Conservation (phyloP, 2,888 invertebrate genomes). For the Agriotes lineatus region DNA sequence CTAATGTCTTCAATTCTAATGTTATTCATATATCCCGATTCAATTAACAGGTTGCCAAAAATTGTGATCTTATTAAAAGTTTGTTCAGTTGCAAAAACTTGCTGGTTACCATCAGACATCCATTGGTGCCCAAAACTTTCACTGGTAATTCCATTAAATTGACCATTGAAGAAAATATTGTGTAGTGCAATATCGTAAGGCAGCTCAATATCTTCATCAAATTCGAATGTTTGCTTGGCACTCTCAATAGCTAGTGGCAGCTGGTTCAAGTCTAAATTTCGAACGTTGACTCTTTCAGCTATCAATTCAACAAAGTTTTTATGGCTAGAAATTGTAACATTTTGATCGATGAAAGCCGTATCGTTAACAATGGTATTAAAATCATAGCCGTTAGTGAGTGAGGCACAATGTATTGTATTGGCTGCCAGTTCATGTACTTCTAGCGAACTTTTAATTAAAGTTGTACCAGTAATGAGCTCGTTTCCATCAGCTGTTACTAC, state of each 20-base stretch:
- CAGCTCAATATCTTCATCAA: conserved; percentile 40
- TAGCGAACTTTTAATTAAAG: conserved; percentile 46
- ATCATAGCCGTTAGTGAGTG: conserved; percentile 55
- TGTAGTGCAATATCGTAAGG: conserved; percentile 57
- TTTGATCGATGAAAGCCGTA: conserved; percentile 52
- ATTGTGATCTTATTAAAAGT: conserved; percentile 59
- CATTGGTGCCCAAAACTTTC: conserved; percentile 64
- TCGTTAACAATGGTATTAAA: conserved; percentile 58
- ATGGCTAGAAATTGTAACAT: conserved; percentile 49
- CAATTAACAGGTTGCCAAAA: conserved; percentile 58
- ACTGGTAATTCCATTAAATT: conserved; percentile 64
- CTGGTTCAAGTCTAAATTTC: conserved; percentile 42
- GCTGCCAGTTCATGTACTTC: conserved; percentile 46
- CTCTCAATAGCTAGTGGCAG: conserved; percentile 43
- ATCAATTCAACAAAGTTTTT: conserved; percentile 57
- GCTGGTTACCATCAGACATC: conserved; percentile 58
- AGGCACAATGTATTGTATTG: conserved; percentile 44
- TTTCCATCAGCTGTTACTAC: conserved; percentile 47
- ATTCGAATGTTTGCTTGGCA: conserved; percentile 34
- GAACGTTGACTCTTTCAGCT: conserved; percentile 53
- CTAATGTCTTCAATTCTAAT: conserved; percentile 60
- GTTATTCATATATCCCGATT: conserved; percentile 62
- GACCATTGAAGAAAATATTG: conserved; percentile 62
- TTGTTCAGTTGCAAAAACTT: conserved; percentile 56
- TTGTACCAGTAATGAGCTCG: conserved; percentile 50